Conservation (phyloP, 2,113 vertebrate genomes). For the Barnardius zonarius region DNA sequence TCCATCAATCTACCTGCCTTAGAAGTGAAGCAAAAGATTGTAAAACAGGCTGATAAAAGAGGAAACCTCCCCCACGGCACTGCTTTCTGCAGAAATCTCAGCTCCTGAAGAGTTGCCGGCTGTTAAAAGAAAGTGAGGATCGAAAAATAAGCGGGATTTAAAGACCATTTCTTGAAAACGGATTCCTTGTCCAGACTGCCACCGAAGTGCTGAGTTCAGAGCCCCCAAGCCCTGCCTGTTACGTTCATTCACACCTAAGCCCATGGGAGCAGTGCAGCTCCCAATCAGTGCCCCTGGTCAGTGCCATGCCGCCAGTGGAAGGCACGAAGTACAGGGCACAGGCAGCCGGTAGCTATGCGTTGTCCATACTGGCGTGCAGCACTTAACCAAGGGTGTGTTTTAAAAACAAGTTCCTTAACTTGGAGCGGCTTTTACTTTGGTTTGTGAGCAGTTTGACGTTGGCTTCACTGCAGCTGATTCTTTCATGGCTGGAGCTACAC, state of each 20-base stretch:
- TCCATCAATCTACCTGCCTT: slow-evolving; percentile 46
- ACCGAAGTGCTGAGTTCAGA: not conserved
- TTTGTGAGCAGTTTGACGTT: rapidly evolving
- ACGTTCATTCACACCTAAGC: rapidly evolving
- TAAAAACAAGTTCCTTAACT: not conserved
- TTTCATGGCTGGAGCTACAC: not conserved
- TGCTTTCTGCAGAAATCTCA: not conserved
- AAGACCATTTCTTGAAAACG: not conserved
- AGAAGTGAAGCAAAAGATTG: slow-evolving; percentile 21
- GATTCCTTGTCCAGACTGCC: not conserved
- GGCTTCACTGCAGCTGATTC: not conserved
- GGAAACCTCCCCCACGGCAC: not conserved
- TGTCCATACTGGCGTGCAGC: not conserved
- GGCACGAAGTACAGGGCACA: not conserved
- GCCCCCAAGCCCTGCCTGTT: rapidly evolving
- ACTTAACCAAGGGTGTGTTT: not conserved
- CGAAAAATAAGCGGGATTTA: not conserved
- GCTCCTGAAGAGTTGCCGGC: not conserved
- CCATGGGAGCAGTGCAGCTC: rapidly evolving
- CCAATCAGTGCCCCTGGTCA: rapidly evolving
- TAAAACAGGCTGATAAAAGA: slow-evolving; percentile 30
- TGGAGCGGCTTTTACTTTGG: not conserved
- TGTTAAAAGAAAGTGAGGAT: not conserved
- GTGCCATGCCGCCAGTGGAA: not conserved
- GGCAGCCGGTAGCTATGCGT: rapidly evolving